Conservation (phyloP, 2,797 vertebrate species). For the Lophius americanus region DNA sequence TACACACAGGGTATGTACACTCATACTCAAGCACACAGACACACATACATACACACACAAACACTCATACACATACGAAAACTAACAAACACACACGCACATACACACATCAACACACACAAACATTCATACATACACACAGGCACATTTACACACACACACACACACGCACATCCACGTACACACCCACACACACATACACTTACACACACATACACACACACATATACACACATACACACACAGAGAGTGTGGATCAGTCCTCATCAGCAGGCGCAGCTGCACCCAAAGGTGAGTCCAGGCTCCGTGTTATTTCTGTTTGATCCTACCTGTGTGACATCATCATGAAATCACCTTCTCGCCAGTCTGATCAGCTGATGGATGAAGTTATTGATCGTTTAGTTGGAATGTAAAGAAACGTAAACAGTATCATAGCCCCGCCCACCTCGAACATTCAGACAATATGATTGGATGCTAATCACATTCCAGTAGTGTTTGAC, state of each 20-base stretch:
- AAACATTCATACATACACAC: neutral
- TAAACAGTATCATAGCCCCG: neutral
- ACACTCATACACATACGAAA: constrained; percentile 23
- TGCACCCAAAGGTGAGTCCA: constrained; percentile 37
- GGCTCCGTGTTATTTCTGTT: constrained; percentile 1
- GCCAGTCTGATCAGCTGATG: neutral
- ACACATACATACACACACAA: constrained; percentile 18
- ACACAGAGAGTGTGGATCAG: constrained; percentile 22
- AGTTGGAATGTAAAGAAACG: neutral
- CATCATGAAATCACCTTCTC: constrained; percentile 20
- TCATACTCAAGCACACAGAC: neutral
- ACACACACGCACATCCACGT: constrained; percentile 4
- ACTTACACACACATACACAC: constrained; percentile 26
- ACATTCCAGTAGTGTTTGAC: neutral
- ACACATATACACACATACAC: constrained; percentile 28
- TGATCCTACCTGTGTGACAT: constrained; percentile 30
- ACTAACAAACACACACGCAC: constrained; percentile 28
- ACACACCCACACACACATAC: constrained; percentile 23
- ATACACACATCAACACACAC: constrained; percentile 27
- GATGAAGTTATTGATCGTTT: neutral
- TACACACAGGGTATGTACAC: constrained; percentile 11
- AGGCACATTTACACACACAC: constrained; percentile 12
- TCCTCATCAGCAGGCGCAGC: constrained; percentile 25
- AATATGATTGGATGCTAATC: neutral
- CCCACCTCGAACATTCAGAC: neutral